Percentiles rank a stretch among this genome's conserved stretches.
These are phyloP conservation scores for Physocephala rufipes DNA, from an alignment of 2,888 invertebrate genomes.

Conservation along the genomic window DNA sequence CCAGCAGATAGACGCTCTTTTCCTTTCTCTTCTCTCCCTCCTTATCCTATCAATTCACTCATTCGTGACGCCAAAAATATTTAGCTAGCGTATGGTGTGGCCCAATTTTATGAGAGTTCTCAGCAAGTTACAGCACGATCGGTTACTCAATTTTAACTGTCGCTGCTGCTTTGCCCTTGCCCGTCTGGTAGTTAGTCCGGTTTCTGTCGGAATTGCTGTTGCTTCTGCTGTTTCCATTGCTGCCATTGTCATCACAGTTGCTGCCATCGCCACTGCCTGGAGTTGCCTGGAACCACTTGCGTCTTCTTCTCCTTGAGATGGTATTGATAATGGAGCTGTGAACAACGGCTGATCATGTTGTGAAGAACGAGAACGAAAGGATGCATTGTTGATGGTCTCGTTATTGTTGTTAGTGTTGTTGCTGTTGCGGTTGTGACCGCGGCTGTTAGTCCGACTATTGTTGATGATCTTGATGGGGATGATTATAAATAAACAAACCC, in stretches of 20 bases:
- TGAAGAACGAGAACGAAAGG: neutral
- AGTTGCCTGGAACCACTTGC: neutral
- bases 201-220: no score
- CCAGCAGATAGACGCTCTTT: neutral
- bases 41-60: neutral
- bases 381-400: constrained; percentile 8
- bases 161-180: neutral
- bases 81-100: constrained; percentile 18
- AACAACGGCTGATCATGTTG: constrained; percentile 25
- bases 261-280: neutral
- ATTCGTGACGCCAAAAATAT: neutral
- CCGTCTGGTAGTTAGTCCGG: neutral
- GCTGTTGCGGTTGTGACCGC: neutral
- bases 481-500: constrained; percentile 34
- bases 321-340: constrained; percentile 36
- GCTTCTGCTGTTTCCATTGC: neutral
- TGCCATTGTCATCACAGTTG: no score
- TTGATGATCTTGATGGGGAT: constrained; percentile 23
- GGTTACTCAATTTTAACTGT: neutral
- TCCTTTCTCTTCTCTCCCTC: neutral
- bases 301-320: constrained; percentile 9
- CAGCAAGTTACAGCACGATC: constrained; percentile 11
- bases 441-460: constrained; percentile 3
- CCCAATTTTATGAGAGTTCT: constrained; percentile 19
- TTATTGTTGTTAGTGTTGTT: neutral